Evolutionary conservation across 2,797 vertebrate genomes (phyloP).

Genomic region (Parauchenoglanis ngamensis): DNA sequence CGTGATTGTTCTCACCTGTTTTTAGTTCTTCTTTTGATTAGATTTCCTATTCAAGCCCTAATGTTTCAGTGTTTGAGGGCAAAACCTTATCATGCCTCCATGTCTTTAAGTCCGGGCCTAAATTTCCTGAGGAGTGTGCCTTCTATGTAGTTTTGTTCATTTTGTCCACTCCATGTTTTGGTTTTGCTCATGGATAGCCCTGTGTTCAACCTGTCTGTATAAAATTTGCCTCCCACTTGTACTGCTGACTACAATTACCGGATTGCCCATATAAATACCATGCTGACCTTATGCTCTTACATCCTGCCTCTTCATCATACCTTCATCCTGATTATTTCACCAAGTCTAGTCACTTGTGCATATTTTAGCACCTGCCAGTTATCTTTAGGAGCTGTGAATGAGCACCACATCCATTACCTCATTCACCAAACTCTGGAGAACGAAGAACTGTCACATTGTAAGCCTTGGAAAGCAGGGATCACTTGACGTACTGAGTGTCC

Average conservation of each 20-base stretch:
- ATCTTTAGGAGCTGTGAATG: slow-evolving; percentile 5
- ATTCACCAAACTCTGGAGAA: slow-evolving; percentile 15
- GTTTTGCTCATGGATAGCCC: not conserved
- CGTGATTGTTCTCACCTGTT: not conserved
- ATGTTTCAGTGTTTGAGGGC: not conserved
- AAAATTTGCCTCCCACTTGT: not conserved
- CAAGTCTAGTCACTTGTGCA: not conserved
- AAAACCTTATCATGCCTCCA: not conserved
- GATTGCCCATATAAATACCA: not conserved
- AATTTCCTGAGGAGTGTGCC: not conserved
- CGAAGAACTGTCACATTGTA: slow-evolving; percentile 13
- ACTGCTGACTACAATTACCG: not conserved
- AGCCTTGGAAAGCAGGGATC: slow-evolving; percentile 30
- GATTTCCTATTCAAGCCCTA: not conserved
- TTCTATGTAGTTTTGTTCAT: not conserved
- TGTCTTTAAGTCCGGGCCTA: not conserved
- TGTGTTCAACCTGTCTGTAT: not conserved
- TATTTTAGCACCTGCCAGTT: slow-evolving; percentile 14
- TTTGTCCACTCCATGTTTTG: not conserved
- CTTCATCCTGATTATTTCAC: not conserved
- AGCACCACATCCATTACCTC: not conserved
- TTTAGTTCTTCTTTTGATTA: not conserved
- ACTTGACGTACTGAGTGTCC: slow-evolving; percentile 6
- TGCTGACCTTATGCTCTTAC: not conserved
- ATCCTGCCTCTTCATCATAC: not conserved